phyloP scores from a whole-genome alignment of 2,888 invertebrate species.

The Diplolepis rosae region DNA sequence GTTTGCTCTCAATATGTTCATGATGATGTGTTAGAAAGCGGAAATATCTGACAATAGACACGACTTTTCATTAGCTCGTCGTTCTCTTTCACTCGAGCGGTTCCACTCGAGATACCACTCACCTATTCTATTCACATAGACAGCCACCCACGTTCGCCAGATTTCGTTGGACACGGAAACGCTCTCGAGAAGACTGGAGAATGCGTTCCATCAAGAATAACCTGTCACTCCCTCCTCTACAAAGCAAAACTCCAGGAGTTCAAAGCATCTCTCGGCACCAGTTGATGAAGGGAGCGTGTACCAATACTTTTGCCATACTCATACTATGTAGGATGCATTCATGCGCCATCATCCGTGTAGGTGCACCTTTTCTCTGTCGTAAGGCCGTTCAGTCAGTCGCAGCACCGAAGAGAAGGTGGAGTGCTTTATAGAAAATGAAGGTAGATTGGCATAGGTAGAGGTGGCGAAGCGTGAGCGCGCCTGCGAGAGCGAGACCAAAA shows the following conservation, averaged over 20 bases:
- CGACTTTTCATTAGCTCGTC: constrained; percentile 23
- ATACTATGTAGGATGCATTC: constrained; percentile 2
- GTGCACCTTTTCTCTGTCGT: constrained; percentile 56
- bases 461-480: constrained; percentile 36
- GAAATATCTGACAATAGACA: constrained; percentile 24
- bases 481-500: constrained; percentile 37
- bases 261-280: background rate
- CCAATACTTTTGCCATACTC: background rate
- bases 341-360: constrained; percentile 41
- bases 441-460: constrained; percentile 48
- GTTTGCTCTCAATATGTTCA: background rate
- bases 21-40: constrained; percentile 21
- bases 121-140: background rate
- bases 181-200: constrained; percentile 42
- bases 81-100: constrained; percentile 18
- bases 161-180: constrained; percentile 28
- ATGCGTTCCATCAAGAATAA: constrained; percentile 46
- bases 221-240: constrained; percentile 25
- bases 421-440: constrained; percentile 53
- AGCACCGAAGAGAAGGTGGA: constrained; percentile 38
- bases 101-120: constrained; percentile 17
- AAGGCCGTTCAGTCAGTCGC: constrained; percentile 50
- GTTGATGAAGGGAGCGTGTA: background rate
- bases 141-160: constrained; percentile 23
- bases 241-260: too few relatives aligned